These are phyloP conservation scores for Stomatorhinus walkeri DNA, from an alignment of 2,797 vertebrate species.

Conservation along the genomic window DNA sequence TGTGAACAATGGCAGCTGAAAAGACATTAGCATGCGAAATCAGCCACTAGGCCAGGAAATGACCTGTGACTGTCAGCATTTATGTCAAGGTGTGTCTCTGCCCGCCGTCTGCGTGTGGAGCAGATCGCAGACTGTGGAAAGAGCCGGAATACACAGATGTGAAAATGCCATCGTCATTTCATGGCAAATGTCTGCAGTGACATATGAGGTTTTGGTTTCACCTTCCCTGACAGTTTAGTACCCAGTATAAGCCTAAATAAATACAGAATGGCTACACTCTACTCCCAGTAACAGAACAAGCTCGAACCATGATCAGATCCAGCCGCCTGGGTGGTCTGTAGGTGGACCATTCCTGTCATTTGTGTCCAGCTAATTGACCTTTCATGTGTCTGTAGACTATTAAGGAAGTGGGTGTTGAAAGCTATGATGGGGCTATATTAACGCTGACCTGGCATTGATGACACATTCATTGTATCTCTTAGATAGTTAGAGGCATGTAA, in stretches of 20 bases:
- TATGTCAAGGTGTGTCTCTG: neutral
- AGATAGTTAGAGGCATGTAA: neutral
- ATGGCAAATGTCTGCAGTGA: neutral
- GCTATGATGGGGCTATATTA: neutral
- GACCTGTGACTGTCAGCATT: neutral
- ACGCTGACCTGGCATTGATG: neutral
- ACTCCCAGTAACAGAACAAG: neutral
- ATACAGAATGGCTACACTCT: neutral
- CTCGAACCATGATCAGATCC: neutral
- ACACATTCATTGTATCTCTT: neutral
- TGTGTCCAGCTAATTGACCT: neutral
- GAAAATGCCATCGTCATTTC: neutral
- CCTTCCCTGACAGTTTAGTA: neutral
- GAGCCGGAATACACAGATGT: neutral
- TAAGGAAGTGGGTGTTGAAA: neutral
- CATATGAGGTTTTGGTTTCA: neutral
- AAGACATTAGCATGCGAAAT: neutral
- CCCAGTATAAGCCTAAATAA: neutral
- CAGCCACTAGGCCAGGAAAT: neutral
- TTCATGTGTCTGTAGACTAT: neutral
- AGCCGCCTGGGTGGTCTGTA: neutral
- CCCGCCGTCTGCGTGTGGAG: neutral
- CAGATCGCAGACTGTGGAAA: neutral
- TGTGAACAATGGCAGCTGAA: neutral
- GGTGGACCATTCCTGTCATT: neutral